Evolutionary conservation across 2,113 vertebrate species (phyloP), one percentile per base, ranked within the genome.

Genomic region (Pelobates fuscus): DNA sequence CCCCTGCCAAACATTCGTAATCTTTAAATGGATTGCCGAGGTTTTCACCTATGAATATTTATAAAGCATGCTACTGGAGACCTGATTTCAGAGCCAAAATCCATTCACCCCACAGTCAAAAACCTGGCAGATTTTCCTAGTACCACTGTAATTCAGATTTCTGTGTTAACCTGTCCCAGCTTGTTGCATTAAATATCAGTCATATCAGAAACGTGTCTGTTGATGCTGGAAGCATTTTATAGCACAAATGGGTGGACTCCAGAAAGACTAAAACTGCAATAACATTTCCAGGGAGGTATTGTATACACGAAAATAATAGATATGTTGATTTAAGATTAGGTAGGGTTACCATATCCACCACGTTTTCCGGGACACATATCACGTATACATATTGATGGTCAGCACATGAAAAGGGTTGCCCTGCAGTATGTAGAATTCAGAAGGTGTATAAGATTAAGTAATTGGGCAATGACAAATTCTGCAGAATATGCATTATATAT

Each of bases 221-320:
- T 67, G 54, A 67, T 23, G 63, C 64, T 41, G 44, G 72, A n/a
- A 57, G 72, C 63, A 18, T 29, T 57, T 57, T 66, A 46, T 65
- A 74, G 62, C 52, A 27, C 27, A 21, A 17, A 65, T 67, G 54
- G 63, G 54, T 59, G 54, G 72, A 58, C 72, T 32, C 21, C 25
- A n/a, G 18, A 29, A 26, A 58, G 27, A 15, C 27, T 6, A 24
- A n/a, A 63, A 55, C 52, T 54, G 23, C 6, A 49, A 60, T 11
- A 32, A 41, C 55, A 54, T 54, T 30, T n/a, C 27, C 41, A 10
- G 5, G 3, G 43, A 63, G 27, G 60, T 12, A 5, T 18, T 12
- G 20, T 24, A 54, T 14, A 55, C 21, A 0, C 21, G 7, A 21
- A 55, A 6, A 55, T 5, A 23, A 21, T 63, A 32, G 23, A 46